Conservation (phyloP, 2,797 vertebrate genomes). For the Amniataba percoides region DNA sequence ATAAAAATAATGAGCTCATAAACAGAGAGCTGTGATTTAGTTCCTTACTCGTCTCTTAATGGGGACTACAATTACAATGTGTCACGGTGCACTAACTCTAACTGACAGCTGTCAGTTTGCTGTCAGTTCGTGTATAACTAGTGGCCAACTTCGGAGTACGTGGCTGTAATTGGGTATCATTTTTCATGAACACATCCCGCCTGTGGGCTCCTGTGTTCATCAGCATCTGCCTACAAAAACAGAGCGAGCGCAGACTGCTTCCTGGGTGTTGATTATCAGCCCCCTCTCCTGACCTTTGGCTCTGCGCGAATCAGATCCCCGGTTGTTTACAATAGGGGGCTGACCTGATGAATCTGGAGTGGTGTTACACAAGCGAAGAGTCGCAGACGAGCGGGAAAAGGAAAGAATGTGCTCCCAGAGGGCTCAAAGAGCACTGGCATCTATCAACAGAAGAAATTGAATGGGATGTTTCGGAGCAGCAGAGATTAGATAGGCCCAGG, state of each 20-base stretch:
- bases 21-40: slow-evolving; percentile 15
- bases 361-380: slow-evolving; percentile 59
- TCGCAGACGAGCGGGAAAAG: slow-evolving; percentile 32
- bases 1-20: slow-evolving; percentile 7
- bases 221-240: slow-evolving; percentile 9
- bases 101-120: slow-evolving; percentile 62
- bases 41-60: slow-evolving; percentile 46
- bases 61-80: slow-evolving; percentile 40
- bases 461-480: slow-evolving; percentile 73
- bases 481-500: slow-evolving; percentile 74
- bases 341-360: slow-evolving; percentile 69
- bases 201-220: slow-evolving; percentile 2
- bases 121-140: slow-evolving; percentile 50
- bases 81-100: slow-evolving; percentile 19
- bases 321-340: slow-evolving; percentile 61
- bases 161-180: slow-evolving; percentile 56
- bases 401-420: slow-evolving; percentile 63
- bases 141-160: slow-evolving; percentile 4
- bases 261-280: slow-evolving; percentile 58
- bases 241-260: background rate
- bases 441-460: slow-evolving; percentile 80
- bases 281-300: slow-evolving; percentile 73
- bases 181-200: slow-evolving; percentile 38
- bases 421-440: slow-evolving; percentile 77
- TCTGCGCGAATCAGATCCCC: slow-evolving; percentile 59